These are phyloP conservation scores for Tetrapedia diversipes DNA, from an alignment of 2,888 invertebrate genomes.

Conservation along the genomic window DNA sequence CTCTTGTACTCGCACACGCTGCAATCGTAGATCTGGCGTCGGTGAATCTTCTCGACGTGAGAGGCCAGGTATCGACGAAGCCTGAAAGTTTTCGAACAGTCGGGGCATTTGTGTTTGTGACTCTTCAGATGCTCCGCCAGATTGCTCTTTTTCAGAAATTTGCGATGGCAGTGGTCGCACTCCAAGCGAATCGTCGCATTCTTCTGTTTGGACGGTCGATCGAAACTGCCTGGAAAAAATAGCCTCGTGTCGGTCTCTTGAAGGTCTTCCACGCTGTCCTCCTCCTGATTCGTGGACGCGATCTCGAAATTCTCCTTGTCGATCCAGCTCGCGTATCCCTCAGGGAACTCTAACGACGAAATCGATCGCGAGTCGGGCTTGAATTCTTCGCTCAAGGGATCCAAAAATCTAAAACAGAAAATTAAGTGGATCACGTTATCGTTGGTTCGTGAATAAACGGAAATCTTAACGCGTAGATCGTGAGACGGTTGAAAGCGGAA, in stretches of 20 bases:
- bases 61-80: slow-evolving; percentile 55
- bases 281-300: not conserved
- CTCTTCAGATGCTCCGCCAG: slow-evolving; percentile 65
- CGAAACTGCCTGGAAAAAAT: not conserved
- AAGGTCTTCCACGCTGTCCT: not conserved
- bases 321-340: slow-evolving; percentile 44
- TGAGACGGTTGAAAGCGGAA: not conserved
- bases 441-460: not conserved
- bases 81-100: slow-evolving; percentile 63
- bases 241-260: not conserved
- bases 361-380: slow-evolving; percentile 13
- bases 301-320: slow-evolving; percentile 25
- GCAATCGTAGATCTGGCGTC: slow-evolving; percentile 64
- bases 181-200: slow-evolving; percentile 46
- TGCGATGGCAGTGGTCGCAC: slow-evolving; percentile 70
- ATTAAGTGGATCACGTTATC: slow-evolving; percentile 43
- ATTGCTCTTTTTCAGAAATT: slow-evolving; percentile 66
- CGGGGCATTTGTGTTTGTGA: slow-evolving; percentile 58
- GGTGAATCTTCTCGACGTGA: slow-evolving; percentile 64
- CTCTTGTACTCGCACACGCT: slow-evolving; percentile 72
- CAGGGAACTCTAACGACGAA: slow-evolving; percentile 29
- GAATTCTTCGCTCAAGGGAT: slow-evolving; percentile 54
- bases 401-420: slow-evolving; percentile 69
- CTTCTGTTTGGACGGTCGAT: slow-evolving; percentile 9
- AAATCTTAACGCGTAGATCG: not conserved